Conservation (phyloP, 2,797 vertebrate genomes). For the Ptychadena robeensis region DNA sequence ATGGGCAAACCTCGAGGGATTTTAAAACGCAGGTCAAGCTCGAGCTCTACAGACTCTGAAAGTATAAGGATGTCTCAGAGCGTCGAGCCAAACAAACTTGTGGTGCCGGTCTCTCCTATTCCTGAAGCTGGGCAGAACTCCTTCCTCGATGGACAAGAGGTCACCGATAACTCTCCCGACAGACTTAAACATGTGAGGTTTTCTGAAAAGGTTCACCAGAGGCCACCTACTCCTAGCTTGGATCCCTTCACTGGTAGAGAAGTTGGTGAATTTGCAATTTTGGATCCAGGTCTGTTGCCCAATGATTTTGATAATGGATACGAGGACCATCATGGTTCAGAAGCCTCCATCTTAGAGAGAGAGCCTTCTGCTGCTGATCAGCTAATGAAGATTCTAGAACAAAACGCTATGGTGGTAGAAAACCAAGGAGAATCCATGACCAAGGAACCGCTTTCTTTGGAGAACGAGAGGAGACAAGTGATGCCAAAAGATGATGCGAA, state of each 20-base stretch:
- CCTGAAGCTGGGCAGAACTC: slow-evolving; percentile 71
- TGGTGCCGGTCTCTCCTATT: slow-evolving; percentile 67
- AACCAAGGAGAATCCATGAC: neutral
- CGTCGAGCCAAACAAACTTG: slow-evolving; percentile 68
- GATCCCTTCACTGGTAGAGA: slow-evolving; percentile 67
- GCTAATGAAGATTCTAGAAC: neutral
- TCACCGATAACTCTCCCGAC: slow-evolving; percentile 70
- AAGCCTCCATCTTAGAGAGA: neutral
- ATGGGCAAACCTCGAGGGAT: slow-evolving; percentile 74
- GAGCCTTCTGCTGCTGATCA: neutral
- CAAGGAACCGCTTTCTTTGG: neutral
- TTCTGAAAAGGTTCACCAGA: slow-evolving; percentile 67
- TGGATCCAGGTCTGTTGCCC: slow-evolving; percentile 69
- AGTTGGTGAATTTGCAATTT: slow-evolving; percentile 73
- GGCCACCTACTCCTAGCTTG: slow-evolving; percentile 62
- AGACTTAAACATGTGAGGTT: slow-evolving; percentile 85
- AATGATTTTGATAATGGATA: slow-evolving; percentile 45
- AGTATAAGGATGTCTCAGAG: slow-evolving; percentile 66
- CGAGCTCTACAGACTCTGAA: slow-evolving; percentile 82
- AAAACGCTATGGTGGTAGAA: neutral
- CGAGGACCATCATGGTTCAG: neutral
- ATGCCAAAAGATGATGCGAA: neutral
- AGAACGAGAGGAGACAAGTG: neutral
- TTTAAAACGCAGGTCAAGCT: slow-evolving; percentile 79
- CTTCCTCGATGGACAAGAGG: slow-evolving; percentile 60